Percentiles rank a stretch among this genome's conserved stretches.
Evolutionary conservation across 2,797 vertebrate genomes (phyloP).

Genomic region (Parauchenoglanis punctatus): DNA sequence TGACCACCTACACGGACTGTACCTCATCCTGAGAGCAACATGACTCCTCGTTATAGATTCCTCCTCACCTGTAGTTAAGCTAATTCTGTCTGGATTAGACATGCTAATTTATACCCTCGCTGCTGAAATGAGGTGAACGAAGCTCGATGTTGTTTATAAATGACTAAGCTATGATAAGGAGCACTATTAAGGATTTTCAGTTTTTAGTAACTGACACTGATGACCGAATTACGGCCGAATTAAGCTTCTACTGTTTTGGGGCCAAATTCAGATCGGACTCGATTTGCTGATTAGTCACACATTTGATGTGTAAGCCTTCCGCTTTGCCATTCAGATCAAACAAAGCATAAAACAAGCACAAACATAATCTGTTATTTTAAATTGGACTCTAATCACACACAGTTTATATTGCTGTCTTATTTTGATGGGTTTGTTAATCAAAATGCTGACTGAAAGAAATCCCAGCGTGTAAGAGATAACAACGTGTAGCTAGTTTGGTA

Average conservation of each 20-base stretch:
- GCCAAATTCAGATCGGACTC: background rate
- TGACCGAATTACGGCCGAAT: slow-evolving; percentile 22
- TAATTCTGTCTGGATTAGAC: slow-evolving; percentile 46
- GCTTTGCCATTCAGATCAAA: background rate
- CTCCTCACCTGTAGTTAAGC: slow-evolving; percentile 23
- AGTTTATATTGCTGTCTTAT: background rate
- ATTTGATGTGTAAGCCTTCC: background rate
- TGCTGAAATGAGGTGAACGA: slow-evolving; percentile 54
- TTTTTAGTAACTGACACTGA: background rate
- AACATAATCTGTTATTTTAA: background rate
- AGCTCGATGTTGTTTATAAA: slow-evolving; percentile 17
- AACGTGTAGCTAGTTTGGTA: background rate
- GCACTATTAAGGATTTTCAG: slow-evolving; percentile 12
- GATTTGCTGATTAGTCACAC: background rate
- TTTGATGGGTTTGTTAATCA: too few species aligned
- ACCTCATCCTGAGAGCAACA: slow-evolving; percentile 73
- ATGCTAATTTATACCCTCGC: slow-evolving; percentile 51
- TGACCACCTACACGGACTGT: slow-evolving; percentile 96
- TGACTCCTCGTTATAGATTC: background rate
- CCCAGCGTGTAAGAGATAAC: background rate
- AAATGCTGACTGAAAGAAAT: background rate
- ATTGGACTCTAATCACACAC: background rate
- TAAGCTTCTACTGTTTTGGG: background rate
- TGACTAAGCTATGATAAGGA: slow-evolving; percentile 17
- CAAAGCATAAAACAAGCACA: background rate